phyloP scores from a whole-genome alignment of 2,113 vertebrate species.

The Chrysochloris asiatica region DNA sequence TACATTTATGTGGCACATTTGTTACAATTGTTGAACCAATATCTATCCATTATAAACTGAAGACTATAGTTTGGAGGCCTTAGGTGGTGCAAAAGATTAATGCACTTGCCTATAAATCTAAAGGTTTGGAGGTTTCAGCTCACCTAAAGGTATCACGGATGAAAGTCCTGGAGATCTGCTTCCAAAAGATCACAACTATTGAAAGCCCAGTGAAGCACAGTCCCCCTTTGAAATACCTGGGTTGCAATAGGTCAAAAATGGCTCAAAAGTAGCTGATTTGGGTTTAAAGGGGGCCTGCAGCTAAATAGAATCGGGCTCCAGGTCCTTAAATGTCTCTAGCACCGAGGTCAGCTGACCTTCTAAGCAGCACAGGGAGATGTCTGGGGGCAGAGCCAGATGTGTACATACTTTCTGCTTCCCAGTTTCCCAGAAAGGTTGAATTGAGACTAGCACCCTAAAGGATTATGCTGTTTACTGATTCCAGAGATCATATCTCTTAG shows the following conservation, averaged over 20 bases:
- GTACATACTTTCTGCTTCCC: not conserved
- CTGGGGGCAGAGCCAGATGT: not conserved
- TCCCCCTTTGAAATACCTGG: not conserved
- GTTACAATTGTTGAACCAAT: not conserved
- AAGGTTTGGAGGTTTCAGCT: not conserved
- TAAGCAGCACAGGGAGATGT: not conserved
- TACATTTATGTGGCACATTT: not conserved
- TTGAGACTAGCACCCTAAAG: not conserved
- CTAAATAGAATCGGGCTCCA: not conserved
- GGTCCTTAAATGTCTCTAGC: not conserved
- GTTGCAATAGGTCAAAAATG: not conserved
- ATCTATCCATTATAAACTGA: not conserved
- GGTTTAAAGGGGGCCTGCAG: not conserved
- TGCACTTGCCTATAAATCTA: not conserved
- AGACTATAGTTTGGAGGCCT: not conserved
- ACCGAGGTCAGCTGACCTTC: not conserved
- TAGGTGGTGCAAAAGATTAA: not conserved
- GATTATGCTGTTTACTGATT: not conserved
- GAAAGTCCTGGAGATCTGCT: not conserved
- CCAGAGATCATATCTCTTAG: not conserved
- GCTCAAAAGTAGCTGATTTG: not conserved
- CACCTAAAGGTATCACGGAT: not conserved
- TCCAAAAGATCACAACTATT: not conserved
- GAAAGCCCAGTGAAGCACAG: not conserved
- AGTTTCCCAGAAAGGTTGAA: not conserved